Evolutionary conservation across 1,140 invertebrate genomes (phyloP), one percentile per base, ranked within the genome.

Genomic region (Hycleus cichorii): DNA sequence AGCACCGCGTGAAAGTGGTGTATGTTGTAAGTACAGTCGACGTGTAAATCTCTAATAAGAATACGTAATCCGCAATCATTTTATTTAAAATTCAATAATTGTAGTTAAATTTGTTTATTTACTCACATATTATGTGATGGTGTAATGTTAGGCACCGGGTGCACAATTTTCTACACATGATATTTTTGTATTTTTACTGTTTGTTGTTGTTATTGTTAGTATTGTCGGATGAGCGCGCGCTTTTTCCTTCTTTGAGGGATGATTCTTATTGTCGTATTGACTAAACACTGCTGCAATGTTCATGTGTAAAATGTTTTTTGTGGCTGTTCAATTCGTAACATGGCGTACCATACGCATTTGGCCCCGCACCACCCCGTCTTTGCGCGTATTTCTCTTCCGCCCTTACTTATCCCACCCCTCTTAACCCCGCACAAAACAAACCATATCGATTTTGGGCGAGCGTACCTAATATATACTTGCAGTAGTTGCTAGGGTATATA

Each of bases 371-470:
- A 51, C 60, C 57, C 58, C 52, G 58, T 54, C 58, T 45, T 55
- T 43, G 42, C 63, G 65, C 60, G 65, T 65, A 67, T 66, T 66
- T 65, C 66, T 68, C 63, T 66, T 70, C 66, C 67, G 64, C 67
- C 67, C 63, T 69, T 68, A 68, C 59, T 62, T 58, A 68, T 59
- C 57, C 59, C 11, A 51, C 49, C 58, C 59, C 59, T 54, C 47
- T 47, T 62, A 49, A 58, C 62, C 57, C 66, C 64, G 63, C 63
- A 58, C 64, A 66, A 72, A 72, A 71, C 66, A 68, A 69, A 69
- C 70, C 64, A 67, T 69, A 72, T 72, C 70, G 70, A 72, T 72
- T 72, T 72, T 70, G 61, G 64, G 57, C 66, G 66, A 61, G 62
- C 52, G 64, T 70, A 64, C 62, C 66, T 68, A 65, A 69, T 67